Evolutionary conservation across 1,140 invertebrate genomes (phyloP).

Genomic region (Monomorium pharaonis): DNA sequence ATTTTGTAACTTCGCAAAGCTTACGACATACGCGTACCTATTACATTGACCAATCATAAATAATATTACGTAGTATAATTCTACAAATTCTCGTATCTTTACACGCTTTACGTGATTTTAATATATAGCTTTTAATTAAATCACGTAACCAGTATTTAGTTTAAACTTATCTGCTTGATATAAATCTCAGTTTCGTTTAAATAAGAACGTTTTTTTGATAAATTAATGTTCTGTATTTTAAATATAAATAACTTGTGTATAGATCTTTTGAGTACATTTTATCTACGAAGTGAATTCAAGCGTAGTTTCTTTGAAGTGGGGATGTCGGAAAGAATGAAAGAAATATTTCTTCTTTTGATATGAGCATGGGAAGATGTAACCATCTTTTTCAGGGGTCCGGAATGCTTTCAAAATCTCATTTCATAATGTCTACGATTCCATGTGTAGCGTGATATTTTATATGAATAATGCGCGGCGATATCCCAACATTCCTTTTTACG

Average conservation of each 20-base stretch:
- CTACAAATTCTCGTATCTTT: background rate
- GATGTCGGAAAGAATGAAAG: constrained; percentile 53
- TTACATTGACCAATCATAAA: background rate
- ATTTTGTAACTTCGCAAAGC: background rate
- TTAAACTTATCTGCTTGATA: background rate
- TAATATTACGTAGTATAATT: constrained; percentile 4
- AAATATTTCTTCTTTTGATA: constrained; percentile 52
- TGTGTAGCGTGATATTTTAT: constrained; percentile 53
- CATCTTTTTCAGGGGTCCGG: constrained; percentile 47
- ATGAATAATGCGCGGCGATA: constrained; percentile 49
- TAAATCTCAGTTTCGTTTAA: background rate
- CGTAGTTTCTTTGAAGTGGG: constrained; percentile 24
- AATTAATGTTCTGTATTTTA: constrained; percentile 6
- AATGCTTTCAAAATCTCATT: constrained; percentile 56
- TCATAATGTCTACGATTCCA: constrained; percentile 55
- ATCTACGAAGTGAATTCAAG: constrained; percentile 46
- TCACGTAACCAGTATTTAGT: background rate
- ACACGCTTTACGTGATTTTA: background rate
- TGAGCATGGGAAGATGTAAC: constrained; percentile 39
- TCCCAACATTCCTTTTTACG: constrained; percentile 60
- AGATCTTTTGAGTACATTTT: constrained; percentile 7
- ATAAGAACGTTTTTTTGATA: background rate
- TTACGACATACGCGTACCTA: background rate
- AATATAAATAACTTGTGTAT: constrained; percentile 11
- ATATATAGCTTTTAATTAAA: background rate